These are phyloP conservation scores for Epizoanthus ramosus DNA, from an alignment of 92 coral and sea anemone genomes.

Conservation along the genomic window DNA sequence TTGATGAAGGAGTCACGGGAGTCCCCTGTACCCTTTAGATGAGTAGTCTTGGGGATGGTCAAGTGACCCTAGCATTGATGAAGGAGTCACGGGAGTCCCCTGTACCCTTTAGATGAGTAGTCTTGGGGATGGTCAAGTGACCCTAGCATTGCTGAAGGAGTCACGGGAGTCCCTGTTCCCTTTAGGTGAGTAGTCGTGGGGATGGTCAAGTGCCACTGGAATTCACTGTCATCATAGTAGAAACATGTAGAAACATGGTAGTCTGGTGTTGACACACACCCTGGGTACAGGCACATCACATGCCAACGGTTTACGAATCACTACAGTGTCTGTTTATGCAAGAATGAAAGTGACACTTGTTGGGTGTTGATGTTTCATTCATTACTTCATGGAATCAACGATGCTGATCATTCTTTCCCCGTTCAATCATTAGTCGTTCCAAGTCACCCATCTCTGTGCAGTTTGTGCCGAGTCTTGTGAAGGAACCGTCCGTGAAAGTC, in stretches of 20 bases:
- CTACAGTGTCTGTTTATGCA: too few species aligned
- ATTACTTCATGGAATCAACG: too few species aligned
- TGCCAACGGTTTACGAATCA: too few species aligned
- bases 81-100: neutral
- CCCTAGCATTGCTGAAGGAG: too few species aligned
- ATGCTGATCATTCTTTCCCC: neutral
- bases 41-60: neutral
- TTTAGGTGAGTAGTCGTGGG: slow-evolving; percentile 1
- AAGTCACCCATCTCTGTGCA: slow-evolving; percentile 75
- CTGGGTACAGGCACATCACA: too few species aligned
- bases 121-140: neutral
- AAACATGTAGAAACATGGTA: too few species aligned
- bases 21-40: slow-evolving; percentile 4
- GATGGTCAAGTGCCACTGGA: neutral
- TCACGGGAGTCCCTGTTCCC: neutral
- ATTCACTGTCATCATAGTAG: too few species aligned
- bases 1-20: slow-evolving; percentile 54
- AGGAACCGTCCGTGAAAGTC: slow-evolving; percentile 64
- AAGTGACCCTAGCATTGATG: neutral
- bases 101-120: slow-evolving; percentile 1
- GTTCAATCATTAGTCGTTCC: slow-evolving; percentile 44
- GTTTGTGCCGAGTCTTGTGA: slow-evolving; percentile 55
- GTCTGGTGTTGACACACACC: too few species aligned
- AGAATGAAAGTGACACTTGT: too few species aligned
- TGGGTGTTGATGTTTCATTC: too few species aligned